Conservation (phyloP, 2,113 vertebrate genomes). For the Fregata magnificens region DNA sequence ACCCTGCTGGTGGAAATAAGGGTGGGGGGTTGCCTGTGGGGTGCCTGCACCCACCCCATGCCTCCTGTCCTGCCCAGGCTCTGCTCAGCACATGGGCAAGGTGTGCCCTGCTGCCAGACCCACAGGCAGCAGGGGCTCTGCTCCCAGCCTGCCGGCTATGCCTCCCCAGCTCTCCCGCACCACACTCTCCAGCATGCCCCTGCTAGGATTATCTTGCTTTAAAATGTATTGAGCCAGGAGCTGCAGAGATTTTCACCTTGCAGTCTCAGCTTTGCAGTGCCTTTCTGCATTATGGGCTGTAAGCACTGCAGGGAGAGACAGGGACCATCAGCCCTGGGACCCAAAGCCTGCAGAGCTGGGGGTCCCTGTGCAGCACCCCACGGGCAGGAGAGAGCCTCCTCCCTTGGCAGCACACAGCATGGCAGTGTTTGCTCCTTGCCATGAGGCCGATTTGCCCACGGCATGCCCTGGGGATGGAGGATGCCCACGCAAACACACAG, state of each 20-base stretch:
- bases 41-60: not conserved
- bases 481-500: rapidly evolving
- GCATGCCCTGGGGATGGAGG: rapidly evolving
- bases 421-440: not conserved
- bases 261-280: not conserved
- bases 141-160: not conserved
- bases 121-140: not conserved
- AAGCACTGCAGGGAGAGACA: not conserved
- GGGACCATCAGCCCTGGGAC: not conserved
- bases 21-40: too few species aligned
- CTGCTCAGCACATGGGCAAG: not conserved
- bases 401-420: rapidly evolving
- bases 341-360: not conserved
- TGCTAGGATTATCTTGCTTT: not conserved
- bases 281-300: not conserved
- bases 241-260: not conserved
- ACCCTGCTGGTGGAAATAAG: not conserved
- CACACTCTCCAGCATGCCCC: not conserved
- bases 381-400: not conserved
- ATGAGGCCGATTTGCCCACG: rapidly evolving
- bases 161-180: not conserved
- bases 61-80: not conserved
- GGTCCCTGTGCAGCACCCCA: not conserved
- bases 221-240: not conserved
- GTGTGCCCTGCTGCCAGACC: not conserved